Base-by-base conservation (phyloP, 2,113 vertebrate genomes). In the Anhinga anhinga region DNA sequence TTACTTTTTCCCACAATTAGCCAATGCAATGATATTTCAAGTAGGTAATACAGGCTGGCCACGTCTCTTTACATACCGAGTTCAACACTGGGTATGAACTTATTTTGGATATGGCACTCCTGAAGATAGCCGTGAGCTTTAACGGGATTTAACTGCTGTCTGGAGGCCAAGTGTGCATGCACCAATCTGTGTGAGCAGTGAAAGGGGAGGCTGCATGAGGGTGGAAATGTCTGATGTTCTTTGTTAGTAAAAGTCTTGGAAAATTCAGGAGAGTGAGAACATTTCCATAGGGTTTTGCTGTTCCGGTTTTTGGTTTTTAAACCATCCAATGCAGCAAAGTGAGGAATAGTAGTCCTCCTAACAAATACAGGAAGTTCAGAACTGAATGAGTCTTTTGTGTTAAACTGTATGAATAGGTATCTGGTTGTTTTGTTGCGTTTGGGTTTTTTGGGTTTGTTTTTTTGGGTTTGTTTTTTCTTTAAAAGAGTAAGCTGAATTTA, bases 31-130 rank as follows among this genome's bases (percentile, higher is more conserved):
- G 83, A 11, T 56, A 72, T 55, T 86, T 50, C 42, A 30, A 42
- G 22, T 14, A 40, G 30, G 49, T n/a, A 65, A 34, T 72, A 27
- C 0, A 0, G 65, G 36, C 44, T 0, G 0, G 40, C 30, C 25
- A 9, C 6, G 0, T 34, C 34, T 73, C 70, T 80, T 86, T 70
- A 27, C n/a, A 10, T 50, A 11, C 0, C 0, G 32, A 63, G 13
- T 78, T 84, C 26, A 53, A 0, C 21, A 58, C 47, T 74, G 56
- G 23, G 13, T 55, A 10, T 58, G 45, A 83, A 32, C 8, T 36
- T 32, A 23, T 1, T 82, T 92, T 76, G 66, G 27, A 63, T 4
- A 13, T 59, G 63, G 19, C 27, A 7, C 16, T 65, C 44, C 62
- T 82, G 47, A 70, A 32, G 25, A 44, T 55, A 76, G 66, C 1